Conservation (phyloP, 2,888 invertebrate genomes). For the Buathra laborator region DNA sequence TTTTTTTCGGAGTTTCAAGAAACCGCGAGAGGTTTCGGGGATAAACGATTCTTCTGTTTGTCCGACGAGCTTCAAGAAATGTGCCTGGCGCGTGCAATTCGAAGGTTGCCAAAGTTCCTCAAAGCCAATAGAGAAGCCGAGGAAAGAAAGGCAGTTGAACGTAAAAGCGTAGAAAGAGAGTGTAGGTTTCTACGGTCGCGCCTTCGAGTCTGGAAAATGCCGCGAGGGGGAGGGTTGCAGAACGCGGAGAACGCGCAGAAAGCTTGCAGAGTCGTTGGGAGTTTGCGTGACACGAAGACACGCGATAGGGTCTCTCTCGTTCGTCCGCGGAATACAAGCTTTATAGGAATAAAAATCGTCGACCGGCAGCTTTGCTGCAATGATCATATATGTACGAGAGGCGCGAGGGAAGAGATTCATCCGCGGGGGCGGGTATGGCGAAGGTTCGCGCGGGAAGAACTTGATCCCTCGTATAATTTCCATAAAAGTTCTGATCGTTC, state of each 20-base stretch:
- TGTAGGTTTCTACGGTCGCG: conserved; percentile 33
- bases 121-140: conserved; percentile 5
- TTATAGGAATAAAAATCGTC: conserved; percentile 23
- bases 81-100: conserved; percentile 24
- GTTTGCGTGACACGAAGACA: conserved; percentile 60
- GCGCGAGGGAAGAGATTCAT: not conserved
- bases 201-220: conserved; percentile 50
- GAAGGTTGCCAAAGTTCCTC: conserved; percentile 46
- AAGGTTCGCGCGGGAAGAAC: conserved; percentile 57
- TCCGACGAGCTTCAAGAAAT: conserved; percentile 15
- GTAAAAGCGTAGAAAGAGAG: not conserved
- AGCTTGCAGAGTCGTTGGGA: conserved; percentile 24
- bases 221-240: conserved; percentile 16
- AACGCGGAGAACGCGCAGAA: conserved; percentile 33
- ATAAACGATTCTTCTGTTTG: conserved; percentile 28
- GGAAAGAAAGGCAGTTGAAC: conserved; percentile 13
- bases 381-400: not conserved
- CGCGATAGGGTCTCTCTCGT: conserved; percentile 40
- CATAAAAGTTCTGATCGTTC: conserved; percentile 70
- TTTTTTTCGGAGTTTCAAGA: not conserved
- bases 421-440: not conserved
- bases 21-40: not conserved
- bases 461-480: conserved; percentile 72
- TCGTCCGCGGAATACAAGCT: conserved; percentile 21
- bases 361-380: not conserved